Percentiles rank a stretch among this genome's conserved stretches.
phyloP scores from a whole-genome alignment of 2,113 vertebrate genomes.

The Ochotona princeps region DNA sequence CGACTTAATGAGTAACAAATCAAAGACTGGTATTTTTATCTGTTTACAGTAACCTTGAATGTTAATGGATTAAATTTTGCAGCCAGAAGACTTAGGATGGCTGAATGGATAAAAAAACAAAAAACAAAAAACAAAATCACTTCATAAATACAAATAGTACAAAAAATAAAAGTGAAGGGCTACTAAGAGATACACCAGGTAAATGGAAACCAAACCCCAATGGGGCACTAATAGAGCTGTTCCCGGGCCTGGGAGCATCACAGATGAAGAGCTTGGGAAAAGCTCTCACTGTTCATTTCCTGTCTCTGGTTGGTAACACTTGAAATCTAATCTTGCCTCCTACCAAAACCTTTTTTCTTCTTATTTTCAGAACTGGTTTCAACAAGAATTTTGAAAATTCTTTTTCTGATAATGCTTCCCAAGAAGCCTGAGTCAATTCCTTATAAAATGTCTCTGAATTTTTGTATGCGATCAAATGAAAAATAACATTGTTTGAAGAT shows the following conservation, averaged over 20 bases:
- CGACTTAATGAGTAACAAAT: too few species aligned
- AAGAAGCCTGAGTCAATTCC: conserved; percentile 40
- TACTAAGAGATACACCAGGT: too few species aligned
- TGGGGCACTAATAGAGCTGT: not conserved
- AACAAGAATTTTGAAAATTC: conserved; percentile 47
- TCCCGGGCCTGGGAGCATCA: not conserved
- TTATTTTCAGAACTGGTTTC: conserved; percentile 17
- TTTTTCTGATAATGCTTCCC: conserved; percentile 14
- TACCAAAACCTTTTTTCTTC: not conserved
- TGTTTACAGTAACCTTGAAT: too few species aligned
- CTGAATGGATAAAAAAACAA: too few species aligned
- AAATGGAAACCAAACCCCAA: too few species aligned
- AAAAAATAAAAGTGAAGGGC: too few species aligned
- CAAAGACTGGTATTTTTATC: too few species aligned
- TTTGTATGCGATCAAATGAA: conserved; percentile 15
- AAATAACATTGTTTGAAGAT: not conserved
- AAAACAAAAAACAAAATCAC: too few species aligned
- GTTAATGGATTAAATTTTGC: too few species aligned
- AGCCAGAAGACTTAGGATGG: too few species aligned
- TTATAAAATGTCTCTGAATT: not conserved
- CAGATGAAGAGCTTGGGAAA: not conserved
- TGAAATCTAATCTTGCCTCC: not conserved
- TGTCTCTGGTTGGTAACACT: not conserved
- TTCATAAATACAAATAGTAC: too few species aligned
- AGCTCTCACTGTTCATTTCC: not conserved